Base-by-base conservation (phyloP, 2,113 vertebrate species). In the Acanthochromis polyacanthus region DNA sequence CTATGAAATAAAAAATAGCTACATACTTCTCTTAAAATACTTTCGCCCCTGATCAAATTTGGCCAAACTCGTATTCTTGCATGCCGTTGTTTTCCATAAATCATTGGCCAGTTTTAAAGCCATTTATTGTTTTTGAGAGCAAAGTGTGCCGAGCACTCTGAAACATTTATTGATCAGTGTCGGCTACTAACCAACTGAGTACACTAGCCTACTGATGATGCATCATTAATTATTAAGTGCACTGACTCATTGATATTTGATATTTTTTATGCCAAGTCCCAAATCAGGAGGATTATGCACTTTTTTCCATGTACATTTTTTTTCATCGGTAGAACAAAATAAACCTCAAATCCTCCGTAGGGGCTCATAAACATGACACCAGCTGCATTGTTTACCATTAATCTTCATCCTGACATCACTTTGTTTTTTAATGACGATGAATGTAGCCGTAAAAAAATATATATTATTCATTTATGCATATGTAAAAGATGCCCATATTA, bases 321-420 rank as follows among this genome's bases (percentile, higher is more conserved):
- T 85, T 69, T 67, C 80, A 72, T 82, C 50, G 81, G 51, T 82
- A 57, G 71, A 85, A 78, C 52, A 73, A 46, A 69, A 64, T 10
- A 1, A 64, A 25, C 61, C 12, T 36, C 82, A 70, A 51, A 30
- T 81, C 74, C 59, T 71, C 72, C 40, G 8, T 48, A 55, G 10
- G 22, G 22, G 55, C 65, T 60, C 57, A 76, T 65, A 11, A 50
- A 59, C 19, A 62, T 53, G 25, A 85, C 68, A 90, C 85, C 90
- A 90, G 82, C 85, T 83, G 52, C 59, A 71, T 56, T 70, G 46
- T 87, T 86, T 86, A 76, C 62, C 68, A 60, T 63, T 28, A 78
- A 75, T 56, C 56, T 59, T 68, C 45, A 77, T 43, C 14, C 23
- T 32, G 38, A 58, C 6, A 22, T 60, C 10, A 58, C 59, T 61